phyloP scores from a whole-genome alignment of 2,888 invertebrate species.

The Chesias legatella region DNA sequence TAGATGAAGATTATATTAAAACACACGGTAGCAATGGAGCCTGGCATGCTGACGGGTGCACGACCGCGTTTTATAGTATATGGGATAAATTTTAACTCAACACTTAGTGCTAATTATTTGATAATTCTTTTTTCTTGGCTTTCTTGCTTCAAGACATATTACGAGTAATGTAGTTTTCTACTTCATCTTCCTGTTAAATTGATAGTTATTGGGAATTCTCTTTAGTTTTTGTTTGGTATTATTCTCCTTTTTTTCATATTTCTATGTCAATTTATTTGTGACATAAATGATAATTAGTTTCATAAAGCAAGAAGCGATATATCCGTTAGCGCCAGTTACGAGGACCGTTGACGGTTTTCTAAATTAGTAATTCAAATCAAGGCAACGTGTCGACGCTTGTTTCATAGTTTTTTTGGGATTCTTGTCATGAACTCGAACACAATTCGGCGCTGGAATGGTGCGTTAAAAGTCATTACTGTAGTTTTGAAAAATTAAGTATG shows the following conservation, averaged over 20 bases:
- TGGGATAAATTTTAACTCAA: conserved; percentile 36
- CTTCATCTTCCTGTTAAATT: too few relatives aligned
- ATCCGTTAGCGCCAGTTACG: conserved; percentile 21
- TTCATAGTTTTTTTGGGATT: conserved; percentile 38
- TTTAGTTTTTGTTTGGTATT: too few relatives aligned
- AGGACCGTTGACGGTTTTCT: conserved; percentile 37
- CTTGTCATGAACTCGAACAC: conserved; percentile 28
- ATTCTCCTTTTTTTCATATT: background rate
- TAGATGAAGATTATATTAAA: conserved; percentile 37
- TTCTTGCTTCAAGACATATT: background rate
- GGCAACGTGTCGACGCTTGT: conserved; percentile 29
- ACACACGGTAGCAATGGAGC: conserved; percentile 30
- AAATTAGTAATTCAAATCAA: conserved; percentile 41
- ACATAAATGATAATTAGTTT: background rate
- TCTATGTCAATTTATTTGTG: too few relatives aligned
- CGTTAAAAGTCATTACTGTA: conserved; percentile 10
- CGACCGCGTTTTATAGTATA: conserved; percentile 41
- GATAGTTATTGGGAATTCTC: too few relatives aligned
- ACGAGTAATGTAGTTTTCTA: too few relatives aligned
- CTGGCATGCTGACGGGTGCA: conserved; percentile 46
- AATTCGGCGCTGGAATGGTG: conserved; percentile 22
- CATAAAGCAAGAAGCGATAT: conserved; percentile 6
- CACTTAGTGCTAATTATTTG: conserved; percentile 28
- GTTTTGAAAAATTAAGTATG: conserved; percentile 18
- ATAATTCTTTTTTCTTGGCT: conserved; percentile 13